These are phyloP conservation scores for Peromyscus melanophrys DNA, from an alignment of 2,797 vertebrate genomes.

Conservation along the genomic window DNA sequence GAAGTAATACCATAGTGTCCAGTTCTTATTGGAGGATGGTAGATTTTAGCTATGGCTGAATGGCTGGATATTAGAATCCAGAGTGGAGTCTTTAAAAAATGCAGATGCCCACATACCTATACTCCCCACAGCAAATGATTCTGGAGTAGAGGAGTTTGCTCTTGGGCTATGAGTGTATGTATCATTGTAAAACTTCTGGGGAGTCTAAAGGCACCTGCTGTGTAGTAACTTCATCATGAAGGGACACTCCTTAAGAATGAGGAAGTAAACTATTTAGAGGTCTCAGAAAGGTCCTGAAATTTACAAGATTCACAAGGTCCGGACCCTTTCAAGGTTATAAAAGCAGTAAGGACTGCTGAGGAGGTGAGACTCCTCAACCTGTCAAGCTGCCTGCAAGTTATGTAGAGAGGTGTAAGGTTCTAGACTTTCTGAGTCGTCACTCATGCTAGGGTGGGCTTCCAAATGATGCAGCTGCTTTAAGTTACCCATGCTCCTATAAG, in stretches of 20 bases:
- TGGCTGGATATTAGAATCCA: neutral
- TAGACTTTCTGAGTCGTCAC: neutral
- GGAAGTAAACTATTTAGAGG: neutral
- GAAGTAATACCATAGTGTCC: conserved; percentile 23
- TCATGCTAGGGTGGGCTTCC: neutral
- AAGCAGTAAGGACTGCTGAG: neutral
- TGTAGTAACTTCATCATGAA: neutral
- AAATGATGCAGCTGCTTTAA: neutral
- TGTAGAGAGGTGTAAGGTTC: neutral
- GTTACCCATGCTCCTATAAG: neutral
- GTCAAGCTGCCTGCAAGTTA: neutral
- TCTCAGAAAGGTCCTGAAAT: neutral
- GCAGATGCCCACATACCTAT: neutral
- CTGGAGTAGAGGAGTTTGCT: neutral
- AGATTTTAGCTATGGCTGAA: neutral
- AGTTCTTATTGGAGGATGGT: conserved; percentile 21
- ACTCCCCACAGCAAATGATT: neutral
- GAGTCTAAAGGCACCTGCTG: neutral
- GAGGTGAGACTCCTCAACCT: neutral
- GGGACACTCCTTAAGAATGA: neutral
- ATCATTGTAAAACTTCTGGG: conserved; percentile 25
- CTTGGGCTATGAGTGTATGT: neutral
- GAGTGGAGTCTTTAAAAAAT: neutral
- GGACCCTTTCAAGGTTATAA: neutral
- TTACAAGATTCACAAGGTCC: neutral